These are phyloP conservation scores for Aradophagus sp. DNA, from an alignment of 1,140 invertebrate species.

Conservation along the genomic window DNA sequence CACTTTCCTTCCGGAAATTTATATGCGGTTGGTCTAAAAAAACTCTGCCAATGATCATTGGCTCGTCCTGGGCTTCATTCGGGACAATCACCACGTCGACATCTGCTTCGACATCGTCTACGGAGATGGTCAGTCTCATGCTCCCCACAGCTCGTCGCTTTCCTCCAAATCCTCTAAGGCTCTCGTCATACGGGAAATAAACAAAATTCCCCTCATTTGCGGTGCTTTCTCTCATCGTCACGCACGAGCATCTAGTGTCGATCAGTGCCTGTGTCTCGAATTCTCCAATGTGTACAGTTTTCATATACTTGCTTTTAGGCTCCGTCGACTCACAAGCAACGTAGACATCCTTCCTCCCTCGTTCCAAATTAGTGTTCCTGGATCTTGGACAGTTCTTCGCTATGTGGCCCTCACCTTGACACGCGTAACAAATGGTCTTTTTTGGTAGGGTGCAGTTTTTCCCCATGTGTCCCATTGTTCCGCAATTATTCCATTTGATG, in stretches of 20 bases:
- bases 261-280: conserved; percentile 5
- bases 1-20: not conserved
- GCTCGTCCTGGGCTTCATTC: conserved; percentile 7
- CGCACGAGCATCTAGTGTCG: conserved; percentile 11
- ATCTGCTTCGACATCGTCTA: conserved; percentile 5
- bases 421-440: conserved; percentile 5
- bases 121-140: not conserved
- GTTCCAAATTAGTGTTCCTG: not conserved
- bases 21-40: conserved; percentile 10
- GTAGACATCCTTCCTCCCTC: not conserved
- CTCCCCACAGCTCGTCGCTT: not conserved
- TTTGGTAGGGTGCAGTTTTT: conserved; percentile 4
- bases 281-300: conserved; percentile 2
- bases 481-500: conserved; percentile 3
- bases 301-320: conserved; percentile 3
- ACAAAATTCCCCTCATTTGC: not conserved
- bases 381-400: conserved; percentile 7
- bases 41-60: conserved; percentile 11
- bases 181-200: not conserved
- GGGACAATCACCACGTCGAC: conserved; percentile 8
- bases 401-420: conserved; percentile 11
- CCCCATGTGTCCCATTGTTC: conserved; percentile 1
- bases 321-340: not conserved
- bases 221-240: conserved; percentile 12
- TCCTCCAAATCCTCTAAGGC: conserved; percentile 3